Percentiles rank a stretch among this genome's conserved stretches.
Evolutionary conservation across 1,140 invertebrate genomes (phyloP).

Genomic region (Pseudomyrmex cubaensis): DNA sequence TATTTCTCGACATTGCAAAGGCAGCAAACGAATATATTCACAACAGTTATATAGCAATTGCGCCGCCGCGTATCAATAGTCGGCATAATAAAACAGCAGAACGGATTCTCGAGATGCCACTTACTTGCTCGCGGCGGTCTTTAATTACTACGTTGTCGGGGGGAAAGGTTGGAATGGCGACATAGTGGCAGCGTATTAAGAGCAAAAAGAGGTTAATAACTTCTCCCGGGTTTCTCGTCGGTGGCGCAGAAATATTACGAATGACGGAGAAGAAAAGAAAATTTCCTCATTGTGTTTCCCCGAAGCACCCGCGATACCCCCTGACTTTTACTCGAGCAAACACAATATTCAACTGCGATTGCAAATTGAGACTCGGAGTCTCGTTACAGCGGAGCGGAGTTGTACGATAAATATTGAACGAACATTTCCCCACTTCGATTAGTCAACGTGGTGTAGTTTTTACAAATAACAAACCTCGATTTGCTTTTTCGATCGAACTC

Average conservation of each 20-base stretch:
- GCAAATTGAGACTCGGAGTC: conserved; percentile 1
- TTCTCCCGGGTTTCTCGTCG: neutral
- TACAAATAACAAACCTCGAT: conserved; percentile 16
- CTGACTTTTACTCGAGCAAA: neutral
- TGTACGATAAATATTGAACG: conserved; percentile 24
- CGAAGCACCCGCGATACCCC: no score
- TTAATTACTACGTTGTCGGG: conserved; percentile 55
- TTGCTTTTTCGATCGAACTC: conserved; percentile 35
- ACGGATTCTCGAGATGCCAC: conserved; percentile 42
- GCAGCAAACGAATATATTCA: no score
- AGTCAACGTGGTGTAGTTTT: conserved; percentile 35
- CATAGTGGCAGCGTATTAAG: conserved; percentile 31
- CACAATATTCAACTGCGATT: conserved; percentile 10
- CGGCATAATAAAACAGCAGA: conserved; percentile 50
- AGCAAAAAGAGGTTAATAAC: conserved; percentile 52
- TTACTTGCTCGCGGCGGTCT: conserved; percentile 4
- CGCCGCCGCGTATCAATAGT: conserved; percentile 41
- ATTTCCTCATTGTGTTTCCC: neutral
- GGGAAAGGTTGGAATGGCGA: neutral
- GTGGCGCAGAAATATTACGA: conserved; percentile 19
- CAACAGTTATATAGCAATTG: neutral
- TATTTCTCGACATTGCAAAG: neutral
- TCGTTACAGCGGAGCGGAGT: neutral
- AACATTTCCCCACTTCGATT: conserved; percentile 28
- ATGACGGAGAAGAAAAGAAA: neutral